Conservation (phyloP, 2,888 invertebrate species). For the Drosophila merina region DNA sequence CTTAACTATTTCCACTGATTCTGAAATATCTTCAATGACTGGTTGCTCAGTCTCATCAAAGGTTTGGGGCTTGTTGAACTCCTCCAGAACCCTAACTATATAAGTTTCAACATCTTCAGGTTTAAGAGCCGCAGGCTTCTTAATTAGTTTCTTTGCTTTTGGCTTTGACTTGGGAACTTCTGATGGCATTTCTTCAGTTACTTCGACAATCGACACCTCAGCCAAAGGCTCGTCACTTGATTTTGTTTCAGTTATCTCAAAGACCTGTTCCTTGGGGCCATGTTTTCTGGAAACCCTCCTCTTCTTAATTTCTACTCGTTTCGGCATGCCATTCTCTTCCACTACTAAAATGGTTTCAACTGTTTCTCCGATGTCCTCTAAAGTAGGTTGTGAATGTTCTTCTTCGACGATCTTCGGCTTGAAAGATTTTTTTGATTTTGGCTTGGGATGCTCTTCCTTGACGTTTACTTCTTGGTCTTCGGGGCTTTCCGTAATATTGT, state of each 20-base stretch:
- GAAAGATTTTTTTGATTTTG: conserved; percentile 71
- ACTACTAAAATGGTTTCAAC: conserved; percentile 70
- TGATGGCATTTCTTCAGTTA: conserved; percentile 46
- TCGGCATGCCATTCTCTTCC: conserved; percentile 78
- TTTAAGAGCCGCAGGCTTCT: conserved; percentile 55
- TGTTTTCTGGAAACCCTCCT: conserved; percentile 83
- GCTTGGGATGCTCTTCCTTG: conserved; percentile 52
- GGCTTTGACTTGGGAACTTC: conserved; percentile 12
- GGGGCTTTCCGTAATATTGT: conserved; percentile 4
- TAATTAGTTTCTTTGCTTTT: conserved; percentile 1
- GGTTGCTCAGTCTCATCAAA: conserved; percentile 50
- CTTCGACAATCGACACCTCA: conserved; percentile 77
- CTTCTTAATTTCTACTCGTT: conserved; percentile 83
- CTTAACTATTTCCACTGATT: conserved; percentile 71
- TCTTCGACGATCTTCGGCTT: conserved; percentile 83
- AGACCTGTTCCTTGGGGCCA: conserved; percentile 83
- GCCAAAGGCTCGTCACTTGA: conserved; percentile 81
- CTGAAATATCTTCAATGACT: conserved; percentile 52
- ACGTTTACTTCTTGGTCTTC: conserved; percentile 65
- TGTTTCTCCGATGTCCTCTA: conserved; percentile 67
- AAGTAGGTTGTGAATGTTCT: conserved; percentile 40
- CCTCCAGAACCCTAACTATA: conserved; percentile 67
- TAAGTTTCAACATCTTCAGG: conserved; percentile 65
- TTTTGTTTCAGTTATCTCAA: conserved; percentile 83
- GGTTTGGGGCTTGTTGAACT: conserved; percentile 46